A percentile compares a stretch with the other conserved stretches of the same genome.
phyloP scores from a whole-genome alignment of 2,888 invertebrate species.

The Sinodicranocentrus sp. region DNA sequence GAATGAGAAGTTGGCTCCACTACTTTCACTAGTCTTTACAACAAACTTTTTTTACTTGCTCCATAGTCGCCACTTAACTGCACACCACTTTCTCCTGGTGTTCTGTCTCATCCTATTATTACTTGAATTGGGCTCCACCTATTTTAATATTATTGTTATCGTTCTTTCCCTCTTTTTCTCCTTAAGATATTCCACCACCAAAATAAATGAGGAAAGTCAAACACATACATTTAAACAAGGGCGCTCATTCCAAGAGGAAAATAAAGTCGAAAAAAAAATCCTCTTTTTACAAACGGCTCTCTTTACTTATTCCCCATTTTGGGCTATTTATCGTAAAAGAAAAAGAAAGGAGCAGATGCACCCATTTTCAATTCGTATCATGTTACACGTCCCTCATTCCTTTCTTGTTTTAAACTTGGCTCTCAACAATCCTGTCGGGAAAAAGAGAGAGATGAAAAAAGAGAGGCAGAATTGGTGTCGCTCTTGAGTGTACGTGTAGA shows the following conservation, averaged over 20 bases:
- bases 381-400: too few relatives aligned
- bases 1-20: too few relatives aligned
- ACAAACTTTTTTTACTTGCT: not conserved
- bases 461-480: too few relatives aligned
- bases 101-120: constrained; percentile 46
- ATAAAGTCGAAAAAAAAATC: too few relatives aligned
- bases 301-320: too few relatives aligned
- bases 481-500: too few relatives aligned
- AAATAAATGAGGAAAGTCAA: constrained; percentile 43
- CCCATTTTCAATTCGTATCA: too few relatives aligned
- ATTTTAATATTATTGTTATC: constrained; percentile 63
- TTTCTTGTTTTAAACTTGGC: too few relatives aligned
- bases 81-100: constrained; percentile 21
- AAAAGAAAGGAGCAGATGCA: too few relatives aligned
- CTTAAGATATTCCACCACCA: constrained; percentile 25
- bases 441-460: not conserved
- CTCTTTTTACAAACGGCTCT: too few relatives aligned
- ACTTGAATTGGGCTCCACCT: constrained; percentile 28
- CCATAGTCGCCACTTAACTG: constrained; percentile 24
- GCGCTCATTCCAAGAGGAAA: constrained; percentile 12
- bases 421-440: not conserved
- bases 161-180: constrained; percentile 29
- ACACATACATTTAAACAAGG: constrained; percentile 44
- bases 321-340: too few relatives aligned
- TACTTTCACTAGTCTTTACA: too few relatives aligned